phyloP scores from a whole-genome alignment of 2,113 vertebrate species.

The Oryzias javanicus region DNA sequence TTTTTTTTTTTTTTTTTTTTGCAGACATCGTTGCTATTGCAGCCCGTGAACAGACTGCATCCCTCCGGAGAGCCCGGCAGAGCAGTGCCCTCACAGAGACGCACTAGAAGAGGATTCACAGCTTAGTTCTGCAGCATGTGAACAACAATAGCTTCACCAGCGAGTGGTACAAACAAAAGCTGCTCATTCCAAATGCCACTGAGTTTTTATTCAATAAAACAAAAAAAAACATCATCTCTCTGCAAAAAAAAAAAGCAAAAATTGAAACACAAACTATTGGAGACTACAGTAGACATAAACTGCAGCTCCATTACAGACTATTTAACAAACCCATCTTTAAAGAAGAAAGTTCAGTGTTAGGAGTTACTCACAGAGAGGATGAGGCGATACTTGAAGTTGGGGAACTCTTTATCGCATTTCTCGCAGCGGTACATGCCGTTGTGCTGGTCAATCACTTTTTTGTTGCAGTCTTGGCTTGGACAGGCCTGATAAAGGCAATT shows the following conservation, averaged over 20 bases:
- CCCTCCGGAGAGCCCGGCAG: constrained; percentile 14
- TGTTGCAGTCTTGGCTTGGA: constrained; percentile 92
- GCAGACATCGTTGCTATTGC: too few species aligned
- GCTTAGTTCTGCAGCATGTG: constrained; percentile 35
- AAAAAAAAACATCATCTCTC: too few species aligned
- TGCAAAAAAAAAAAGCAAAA: too few species aligned
- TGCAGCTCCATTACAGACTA: neutral
- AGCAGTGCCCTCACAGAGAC: neutral
- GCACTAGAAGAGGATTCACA: constrained; percentile 31
- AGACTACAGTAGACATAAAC: neutral
- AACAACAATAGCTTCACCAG: constrained; percentile 37
- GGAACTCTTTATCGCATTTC: constrained; percentile 93
- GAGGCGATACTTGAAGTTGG: constrained; percentile 96
- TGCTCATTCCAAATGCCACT: constrained; percentile 40
- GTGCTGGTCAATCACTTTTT: constrained; percentile 95
- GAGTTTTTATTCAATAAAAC: constrained; percentile 12
- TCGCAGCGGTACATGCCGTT: constrained; percentile 96
- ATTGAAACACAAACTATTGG: neutral
- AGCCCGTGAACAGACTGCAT: neutral
- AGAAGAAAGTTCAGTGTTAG: neutral
- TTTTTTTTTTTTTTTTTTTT: neutral
- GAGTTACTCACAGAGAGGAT: constrained; percentile 88
- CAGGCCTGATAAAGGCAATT: constrained; percentile 97
- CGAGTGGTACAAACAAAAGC: constrained; percentile 48
- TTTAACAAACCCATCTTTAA: too few species aligned